Percentiles rank a stretch among this genome's conserved stretches.
phyloP scores from a whole-genome alignment of 64 coral and sea anemone species.

The Stichodactyla helianthus region DNA sequence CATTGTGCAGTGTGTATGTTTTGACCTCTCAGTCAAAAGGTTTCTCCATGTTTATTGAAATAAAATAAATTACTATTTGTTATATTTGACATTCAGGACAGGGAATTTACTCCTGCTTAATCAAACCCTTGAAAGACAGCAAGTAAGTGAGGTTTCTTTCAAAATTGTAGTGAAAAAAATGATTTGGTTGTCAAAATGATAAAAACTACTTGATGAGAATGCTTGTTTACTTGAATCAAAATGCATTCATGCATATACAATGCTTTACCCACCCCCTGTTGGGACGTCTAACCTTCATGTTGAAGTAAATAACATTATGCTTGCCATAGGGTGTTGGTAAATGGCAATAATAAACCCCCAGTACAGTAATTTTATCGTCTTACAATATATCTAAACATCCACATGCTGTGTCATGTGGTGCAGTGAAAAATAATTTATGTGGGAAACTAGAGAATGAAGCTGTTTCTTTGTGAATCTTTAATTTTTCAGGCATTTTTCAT shows the following conservation, averaged over 20 bases:
- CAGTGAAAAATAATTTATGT: neutral
- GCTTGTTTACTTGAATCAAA: neutral
- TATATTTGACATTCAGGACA: slow-evolving; percentile 33
- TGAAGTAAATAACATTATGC: neutral
- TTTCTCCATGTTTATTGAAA: neutral
- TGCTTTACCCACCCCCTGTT: neutral
- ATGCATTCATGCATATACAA: neutral
- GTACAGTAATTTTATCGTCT: neutral
- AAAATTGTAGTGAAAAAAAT: neutral
- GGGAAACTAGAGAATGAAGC: neutral
- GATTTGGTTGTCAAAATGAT: neutral
- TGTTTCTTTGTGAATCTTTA: neutral
- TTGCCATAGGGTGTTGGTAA: neutral
- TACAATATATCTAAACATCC: no score
- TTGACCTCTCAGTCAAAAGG: neutral
- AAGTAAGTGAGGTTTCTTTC: slow-evolving; percentile 42
- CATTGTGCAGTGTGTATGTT: no score
- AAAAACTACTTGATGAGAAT: neutral
- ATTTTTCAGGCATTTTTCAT: slow-evolving; percentile 77
- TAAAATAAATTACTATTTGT: neutral
- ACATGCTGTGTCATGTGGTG: neutral
- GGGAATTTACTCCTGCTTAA: slow-evolving; percentile 93
- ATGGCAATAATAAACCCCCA: neutral
- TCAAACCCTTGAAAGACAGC: slow-evolving; percentile 73
- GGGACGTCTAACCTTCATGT: neutral